Evolutionary conservation across 2,888 invertebrate genomes (phyloP).

Genomic region (Drosophila mayaguana): DNA sequence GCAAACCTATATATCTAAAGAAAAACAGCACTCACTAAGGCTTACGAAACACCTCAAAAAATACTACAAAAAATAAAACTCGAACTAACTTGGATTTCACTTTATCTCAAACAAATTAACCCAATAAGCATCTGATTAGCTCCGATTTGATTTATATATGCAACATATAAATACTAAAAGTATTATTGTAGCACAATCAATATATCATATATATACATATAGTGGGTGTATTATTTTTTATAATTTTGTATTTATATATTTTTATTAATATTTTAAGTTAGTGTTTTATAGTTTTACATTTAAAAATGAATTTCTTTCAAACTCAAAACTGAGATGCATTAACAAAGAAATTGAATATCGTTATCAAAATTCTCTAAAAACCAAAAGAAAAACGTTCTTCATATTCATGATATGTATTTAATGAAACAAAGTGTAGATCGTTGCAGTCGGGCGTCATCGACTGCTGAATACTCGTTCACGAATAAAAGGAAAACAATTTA

Average conservation of each 20-base stretch:
- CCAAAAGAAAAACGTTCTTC: constrained; percentile 41
- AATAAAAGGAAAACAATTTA: neutral
- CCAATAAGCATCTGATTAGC: constrained; percentile 2
- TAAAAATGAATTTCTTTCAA: constrained; percentile 82
- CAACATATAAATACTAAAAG: constrained; percentile 12
- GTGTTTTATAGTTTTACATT: constrained; percentile 55
- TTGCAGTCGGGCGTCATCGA: neutral
- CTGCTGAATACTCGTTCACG: constrained; percentile 4
- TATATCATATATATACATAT: constrained; percentile 27
- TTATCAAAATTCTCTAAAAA: constrained; percentile 18
- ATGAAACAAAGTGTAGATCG: neutral
- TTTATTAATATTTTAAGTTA: constrained; percentile 19
- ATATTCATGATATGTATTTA: constrained; percentile 40
- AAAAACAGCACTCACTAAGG: constrained; percentile 45
- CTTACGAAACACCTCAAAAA: constrained; percentile 26
- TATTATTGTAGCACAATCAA: constrained; percentile 35
- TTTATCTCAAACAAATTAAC: constrained; percentile 39
- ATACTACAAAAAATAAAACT: constrained; percentile 18
- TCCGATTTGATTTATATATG: constrained; percentile 6
- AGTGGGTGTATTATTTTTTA: constrained; percentile 34
- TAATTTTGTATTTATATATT: constrained; percentile 3
- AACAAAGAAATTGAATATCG: constrained; percentile 46
- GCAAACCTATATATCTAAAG: constrained; percentile 45
- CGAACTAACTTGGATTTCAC: constrained; percentile 41
- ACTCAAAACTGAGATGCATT: constrained; percentile 81